These are phyloP conservation scores for Microcebus murinus DNA, from an alignment of 2,113 vertebrate genomes.

Conservation along the genomic window DNA sequence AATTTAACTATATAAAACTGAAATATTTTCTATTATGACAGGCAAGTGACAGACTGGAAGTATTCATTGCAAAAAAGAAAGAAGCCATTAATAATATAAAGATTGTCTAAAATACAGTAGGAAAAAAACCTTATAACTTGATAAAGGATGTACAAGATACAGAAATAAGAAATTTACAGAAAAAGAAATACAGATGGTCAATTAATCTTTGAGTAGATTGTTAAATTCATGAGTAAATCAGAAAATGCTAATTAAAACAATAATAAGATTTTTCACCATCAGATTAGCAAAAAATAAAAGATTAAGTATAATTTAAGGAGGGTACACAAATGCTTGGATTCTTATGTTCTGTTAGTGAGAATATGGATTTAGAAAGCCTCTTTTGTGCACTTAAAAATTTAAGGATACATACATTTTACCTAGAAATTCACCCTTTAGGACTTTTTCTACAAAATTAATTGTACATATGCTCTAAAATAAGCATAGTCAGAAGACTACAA, in stretches of 20 bases:
- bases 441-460: background rate
- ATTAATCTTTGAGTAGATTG: background rate
- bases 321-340: background rate
- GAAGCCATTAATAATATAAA: background rate
- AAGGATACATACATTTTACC: background rate
- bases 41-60: background rate
- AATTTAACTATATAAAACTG: background rate
- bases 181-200: background rate
- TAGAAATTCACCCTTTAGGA: background rate
- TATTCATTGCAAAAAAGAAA: background rate
- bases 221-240: background rate
- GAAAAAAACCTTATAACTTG: background rate
- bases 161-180: background rate
- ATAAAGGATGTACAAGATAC: background rate
- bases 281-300: background rate
- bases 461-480: background rate
- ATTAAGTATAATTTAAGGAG: background rate
- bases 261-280: background rate
- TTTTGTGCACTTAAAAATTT: background rate
- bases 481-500: background rate
- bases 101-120: background rate
- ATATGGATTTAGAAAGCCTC: background rate
- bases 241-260: slow-evolving; percentile 19
- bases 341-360: background rate
- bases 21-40: background rate